Conservation (phyloP, 2,888 invertebrate species). For the Merodon equestris region DNA sequence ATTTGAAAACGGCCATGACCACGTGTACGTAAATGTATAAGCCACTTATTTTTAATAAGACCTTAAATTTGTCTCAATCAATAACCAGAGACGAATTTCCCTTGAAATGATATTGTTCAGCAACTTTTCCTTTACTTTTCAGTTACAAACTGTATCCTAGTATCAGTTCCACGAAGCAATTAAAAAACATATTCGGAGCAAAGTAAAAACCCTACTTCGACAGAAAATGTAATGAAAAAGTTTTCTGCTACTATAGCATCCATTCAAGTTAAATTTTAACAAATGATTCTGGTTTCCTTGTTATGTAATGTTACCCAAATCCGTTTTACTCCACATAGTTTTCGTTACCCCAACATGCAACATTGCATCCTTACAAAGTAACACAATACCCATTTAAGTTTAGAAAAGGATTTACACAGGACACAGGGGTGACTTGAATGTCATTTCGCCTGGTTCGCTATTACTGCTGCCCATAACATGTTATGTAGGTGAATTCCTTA, state of each 20-base stretch:
- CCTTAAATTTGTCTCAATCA: no score
- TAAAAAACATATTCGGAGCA: conserved; percentile 14
- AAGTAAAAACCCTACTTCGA: conserved; percentile 12
- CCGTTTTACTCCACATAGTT: no score
- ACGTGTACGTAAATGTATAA: no score
- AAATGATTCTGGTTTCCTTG: conserved; percentile 50
- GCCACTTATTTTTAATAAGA: no score
- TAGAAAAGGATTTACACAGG: conserved; percentile 41
- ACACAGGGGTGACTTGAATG: conserved; percentile 52
- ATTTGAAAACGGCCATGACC: no score
- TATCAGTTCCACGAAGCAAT: conserved; percentile 4
- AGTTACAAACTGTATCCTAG: no score
- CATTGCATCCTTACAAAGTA: conserved; percentile 15
- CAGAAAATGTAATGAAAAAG: conserved; percentile 46
- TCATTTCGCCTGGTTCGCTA: conserved; percentile 16
- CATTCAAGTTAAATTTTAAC: conserved; percentile 52
- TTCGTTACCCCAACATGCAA: neutral
- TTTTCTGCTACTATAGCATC: conserved; percentile 26
- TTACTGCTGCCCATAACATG: neutral
- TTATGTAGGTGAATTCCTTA: conserved; percentile 7
- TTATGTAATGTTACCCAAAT: conserved; percentile 2
- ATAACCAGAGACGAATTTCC: no score
- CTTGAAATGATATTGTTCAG: no score
- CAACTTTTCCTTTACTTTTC: no score
- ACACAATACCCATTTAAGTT: conserved; percentile 30